Percentiles rank a stretch among this genome's conserved stretches.
phyloP scores from a whole-genome alignment of 1,140 invertebrate genomes.

The Drosophila orena region DNA sequence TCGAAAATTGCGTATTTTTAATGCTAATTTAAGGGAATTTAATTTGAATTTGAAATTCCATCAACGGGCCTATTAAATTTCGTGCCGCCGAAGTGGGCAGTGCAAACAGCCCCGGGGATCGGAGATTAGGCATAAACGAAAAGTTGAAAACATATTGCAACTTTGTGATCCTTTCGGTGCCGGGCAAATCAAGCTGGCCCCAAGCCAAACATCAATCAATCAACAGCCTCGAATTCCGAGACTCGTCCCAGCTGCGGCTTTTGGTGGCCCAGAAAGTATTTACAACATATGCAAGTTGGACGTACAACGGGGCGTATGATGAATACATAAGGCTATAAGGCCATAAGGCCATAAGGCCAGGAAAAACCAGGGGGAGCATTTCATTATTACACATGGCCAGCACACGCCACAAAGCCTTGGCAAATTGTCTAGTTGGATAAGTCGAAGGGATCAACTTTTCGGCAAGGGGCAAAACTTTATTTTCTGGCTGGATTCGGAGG shows the following conservation, averaged over 20 bases:
- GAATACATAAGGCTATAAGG: constrained; percentile 68
- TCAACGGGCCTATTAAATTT: constrained; percentile 60
- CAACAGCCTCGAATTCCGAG: constrained; percentile 30
- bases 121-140: constrained; percentile 20
- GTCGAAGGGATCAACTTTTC: constrained; percentile 69
- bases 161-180: constrained; percentile 67
- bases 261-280: constrained; percentile 57
- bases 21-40: constrained; percentile 74
- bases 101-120: constrained; percentile 47
- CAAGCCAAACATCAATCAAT: constrained; percentile 77
- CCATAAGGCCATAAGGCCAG: constrained; percentile 27
- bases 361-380: constrained; percentile 40
- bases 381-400: constrained; percentile 69
- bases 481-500: constrained; percentile 34
- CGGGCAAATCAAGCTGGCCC: constrained; percentile 57
- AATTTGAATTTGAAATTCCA: constrained; percentile 59
- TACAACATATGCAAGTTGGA: constrained; percentile 79
- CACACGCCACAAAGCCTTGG: constrained; percentile 54
- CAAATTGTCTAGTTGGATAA: constrained; percentile 70
- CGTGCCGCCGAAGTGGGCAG: constrained; percentile 53
- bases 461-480: constrained; percentile 50
- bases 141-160: constrained; percentile 76
- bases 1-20: constrained; percentile 47
- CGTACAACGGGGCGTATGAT: constrained; percentile 66
- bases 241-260: constrained; percentile 50